Conservation (phyloP, 1,140 invertebrate genomes). For the Diachasmimorpha longicaudata region DNA sequence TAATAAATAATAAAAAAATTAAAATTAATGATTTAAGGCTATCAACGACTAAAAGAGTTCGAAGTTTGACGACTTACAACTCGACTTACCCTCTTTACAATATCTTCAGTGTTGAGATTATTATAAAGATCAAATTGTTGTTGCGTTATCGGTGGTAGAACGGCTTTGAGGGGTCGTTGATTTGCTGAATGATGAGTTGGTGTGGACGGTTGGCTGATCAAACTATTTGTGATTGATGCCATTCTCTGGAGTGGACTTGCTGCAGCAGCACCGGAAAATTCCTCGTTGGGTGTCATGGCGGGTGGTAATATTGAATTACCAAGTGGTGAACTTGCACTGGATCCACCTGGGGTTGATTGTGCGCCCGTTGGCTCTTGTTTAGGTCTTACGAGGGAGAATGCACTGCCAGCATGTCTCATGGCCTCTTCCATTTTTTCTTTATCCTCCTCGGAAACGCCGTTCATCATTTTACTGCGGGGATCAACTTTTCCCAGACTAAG, state of each 20-base stretch:
- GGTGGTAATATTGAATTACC: slow-evolving; percentile 84
- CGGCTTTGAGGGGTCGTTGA: slow-evolving; percentile 90
- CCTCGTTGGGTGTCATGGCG: slow-evolving; percentile 77
- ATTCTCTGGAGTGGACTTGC: slow-evolving; percentile 94
- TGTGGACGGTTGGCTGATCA: slow-evolving; percentile 89
- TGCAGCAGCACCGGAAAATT: slow-evolving; percentile 77
- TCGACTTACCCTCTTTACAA: slow-evolving; percentile 84
- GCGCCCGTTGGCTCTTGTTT: slow-evolving; percentile 77
- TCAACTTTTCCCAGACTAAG: slow-evolving; percentile 83
- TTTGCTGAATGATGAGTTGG: slow-evolving; percentile 80
- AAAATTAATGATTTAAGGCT: not conserved
- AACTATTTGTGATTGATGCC: slow-evolving; percentile 96
- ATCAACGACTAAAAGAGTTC: not conserved
- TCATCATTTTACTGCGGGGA: slow-evolving; percentile 69
- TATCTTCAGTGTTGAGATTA: slow-evolving; percentile 97
- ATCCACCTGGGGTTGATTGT: slow-evolving; percentile 68
- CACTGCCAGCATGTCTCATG: slow-evolving; percentile 81
- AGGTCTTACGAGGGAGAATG: slow-evolving; percentile 83
- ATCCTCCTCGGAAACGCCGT: slow-evolving; percentile 71
- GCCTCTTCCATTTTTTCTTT: slow-evolving; percentile 73
- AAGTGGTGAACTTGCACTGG: slow-evolving; percentile 75
- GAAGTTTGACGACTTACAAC: slow-evolving; percentile 24
- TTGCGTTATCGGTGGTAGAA: slow-evolving; percentile 96
- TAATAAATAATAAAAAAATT: slow-evolving; percentile 21
- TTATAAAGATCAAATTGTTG: slow-evolving; percentile 99